Evolutionary conservation across 2,797 vertebrate genomes (phyloP), one percentile per base, ranked within the genome.

Genomic region (Dallia pectoralis): DNA sequence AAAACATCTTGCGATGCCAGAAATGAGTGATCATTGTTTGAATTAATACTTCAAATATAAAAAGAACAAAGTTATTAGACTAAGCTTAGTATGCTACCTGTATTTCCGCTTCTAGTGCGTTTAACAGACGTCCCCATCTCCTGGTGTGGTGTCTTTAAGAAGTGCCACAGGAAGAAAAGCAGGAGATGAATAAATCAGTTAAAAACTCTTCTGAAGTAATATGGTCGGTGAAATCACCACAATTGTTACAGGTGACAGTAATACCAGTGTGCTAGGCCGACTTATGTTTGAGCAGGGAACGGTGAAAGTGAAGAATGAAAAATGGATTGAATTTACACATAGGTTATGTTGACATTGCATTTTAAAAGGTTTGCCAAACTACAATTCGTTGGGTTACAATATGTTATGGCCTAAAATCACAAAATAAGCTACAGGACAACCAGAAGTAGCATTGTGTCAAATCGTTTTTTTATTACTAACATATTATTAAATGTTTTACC

Each of bases 191-290:
- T 68, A 56, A 2, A 33, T 56, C 29, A 9, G 2, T 29, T 56
- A 15, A 56, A 16, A 30, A 44, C 32, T 29, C 30, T 63, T 67
- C 14, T 66, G 19, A 71, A 30, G 40, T 16, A 47, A 40, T 33
- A 19, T 59, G 66, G 29, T 79, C 74, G 78, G 73, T 70, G 51
- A 61, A 63, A 53, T 14, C 19, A 11, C 30, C 29, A 68, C 81
- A 77, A 70, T 18, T 86, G 85, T 79, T 83, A 75, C 36, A 40
- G 67, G 72, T 83, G 83, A 77, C 30, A 22, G 29, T 11, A 22
- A 6, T 33, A 22, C 71, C 22, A 25, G 67, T 66, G 12, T 44
- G 36, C 51, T 66, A 62, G n/a, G 71, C 69, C 19, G 15, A 68
- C 51, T 70, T 48, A 63, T 44, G 48, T 19, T 72, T 9, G 32